A percentile compares a stretch with the other conserved stretches of the same genome.
phyloP scores from a whole-genome alignment of 2,888 invertebrate genomes.

The Drosophila nr. perissopoda region DNA sequence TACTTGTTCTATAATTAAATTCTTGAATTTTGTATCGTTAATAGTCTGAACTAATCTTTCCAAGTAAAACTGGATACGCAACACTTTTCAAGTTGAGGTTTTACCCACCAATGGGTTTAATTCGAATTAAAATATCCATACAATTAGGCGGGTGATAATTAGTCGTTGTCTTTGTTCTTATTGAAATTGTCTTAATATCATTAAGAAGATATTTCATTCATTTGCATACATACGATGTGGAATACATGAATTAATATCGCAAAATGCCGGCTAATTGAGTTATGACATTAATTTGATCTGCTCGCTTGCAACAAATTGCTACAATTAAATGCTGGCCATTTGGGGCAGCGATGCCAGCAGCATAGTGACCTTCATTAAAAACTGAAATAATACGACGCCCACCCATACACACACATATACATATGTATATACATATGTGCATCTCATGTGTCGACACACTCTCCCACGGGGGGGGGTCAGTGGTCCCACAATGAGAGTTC shows the following conservation, averaged over 20 bases:
- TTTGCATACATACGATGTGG: slow-evolving; percentile 6
- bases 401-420: neutral
- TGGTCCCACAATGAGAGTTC: slow-evolving; percentile 33
- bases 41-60: neutral
- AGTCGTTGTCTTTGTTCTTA: slow-evolving; percentile 1
- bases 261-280: slow-evolving; percentile 69
- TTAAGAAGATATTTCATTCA: neutral
- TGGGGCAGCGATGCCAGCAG: slow-evolving; percentile 50
- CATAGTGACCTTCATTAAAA: slow-evolving; percentile 69
- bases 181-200: neutral
- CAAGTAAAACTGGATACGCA: neutral
- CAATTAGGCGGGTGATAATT: neutral
- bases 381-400: slow-evolving; percentile 48
- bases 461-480: slow-evolving; percentile 31
- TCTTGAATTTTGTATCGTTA: neutral
- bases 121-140: neutral
- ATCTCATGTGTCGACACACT: slow-evolving; percentile 22
- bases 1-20: neutral
- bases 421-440: neutral
- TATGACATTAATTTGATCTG: slow-evolving; percentile 76
- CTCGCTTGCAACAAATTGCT: slow-evolving; percentile 62
- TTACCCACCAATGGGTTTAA: slow-evolving; percentile 6
- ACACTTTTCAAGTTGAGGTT: neutral
- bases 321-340: slow-evolving; percentile 66
- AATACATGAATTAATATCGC: slow-evolving; percentile 6